Evolutionary conservation across 53 echinoderm and acorn worm genomes (phyloP), one percentile per base, ranked within the genome.

Genomic region (Hippasteria phrygiana): DNA sequence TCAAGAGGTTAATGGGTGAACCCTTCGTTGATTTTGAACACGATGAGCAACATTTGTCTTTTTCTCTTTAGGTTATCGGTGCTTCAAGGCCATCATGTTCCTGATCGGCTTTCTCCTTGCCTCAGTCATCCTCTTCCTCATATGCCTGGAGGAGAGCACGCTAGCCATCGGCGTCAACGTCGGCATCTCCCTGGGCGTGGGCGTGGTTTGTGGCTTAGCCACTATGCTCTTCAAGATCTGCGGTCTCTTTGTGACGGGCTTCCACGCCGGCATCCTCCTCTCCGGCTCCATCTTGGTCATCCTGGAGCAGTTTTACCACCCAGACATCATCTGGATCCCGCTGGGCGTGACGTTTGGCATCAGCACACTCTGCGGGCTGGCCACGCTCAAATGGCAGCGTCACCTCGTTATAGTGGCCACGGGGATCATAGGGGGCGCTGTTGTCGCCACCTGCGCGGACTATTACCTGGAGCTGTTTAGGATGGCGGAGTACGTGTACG

Each of bases 1-100:
- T n/a, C n/a, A n/a, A n/a, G n/a, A n/a, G n/a, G n/a, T n/a, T n/a
- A n/a, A n/a, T n/a, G n/a, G n/a, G n/a, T n/a, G n/a, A n/a, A n/a
- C n/a, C n/a, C n/a, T n/a, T n/a, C n/a, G n/a, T n/a, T n/a, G n/a
- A n/a, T n/a, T n/a, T n/a, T n/a, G n/a, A n/a, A n/a, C n/a, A n/a
- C n/a, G n/a, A n/a, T n/a, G n/a, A n/a, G n/a, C n/a, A n/a, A n/a
- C n/a, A n/a, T 35, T 80, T 38, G 37, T 28, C 38, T 34, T 41
- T 28, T 89, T 43, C 55, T 54, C 72, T 85, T n/a, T 92, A 99
- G 99, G 99, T 66, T 99, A 99, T 83, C 90, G 99, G 59, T 99
- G 99, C 65, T 99, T 99, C 90, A 94, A 96, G 87, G 99, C 96
- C 38, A 92, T 96, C 87, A 95, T 99, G 99, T 99, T 99, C 91